Percentiles rank a stretch among this genome's conserved stretches.
Conservation (phyloP, 2,797 vertebrate species). For the Enteromius mattozi region DNA sequence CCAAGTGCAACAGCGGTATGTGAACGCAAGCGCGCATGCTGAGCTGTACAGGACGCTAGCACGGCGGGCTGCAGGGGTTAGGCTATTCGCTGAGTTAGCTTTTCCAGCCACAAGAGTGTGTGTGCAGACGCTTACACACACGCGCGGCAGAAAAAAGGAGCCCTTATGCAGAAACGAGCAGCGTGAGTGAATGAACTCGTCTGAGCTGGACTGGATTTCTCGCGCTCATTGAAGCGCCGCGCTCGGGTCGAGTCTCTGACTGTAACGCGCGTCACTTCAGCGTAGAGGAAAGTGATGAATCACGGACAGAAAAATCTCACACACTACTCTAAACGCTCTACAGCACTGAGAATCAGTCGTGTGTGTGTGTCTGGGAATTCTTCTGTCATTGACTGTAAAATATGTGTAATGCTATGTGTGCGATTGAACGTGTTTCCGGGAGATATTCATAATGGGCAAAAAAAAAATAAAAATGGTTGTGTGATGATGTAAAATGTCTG, state of each 20-base stretch:
- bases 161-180: background rate
- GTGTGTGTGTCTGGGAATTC: constrained; percentile 19
- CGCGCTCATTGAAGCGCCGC: background rate
- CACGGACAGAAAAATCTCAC: constrained; percentile 21
- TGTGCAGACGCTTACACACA: background rate
- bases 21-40: background rate
- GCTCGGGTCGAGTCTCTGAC: background rate
- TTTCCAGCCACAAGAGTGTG: constrained; percentile 34
- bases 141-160: background rate
- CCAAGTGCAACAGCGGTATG: constrained; percentile 22
- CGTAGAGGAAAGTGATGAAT: constrained; percentile 53
- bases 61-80: background rate
- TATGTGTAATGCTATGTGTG: constrained; percentile 13
- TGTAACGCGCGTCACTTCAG: constrained; percentile 26
- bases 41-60: background rate
- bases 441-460: background rate
- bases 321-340: background rate
- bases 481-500: constrained; percentile 4
- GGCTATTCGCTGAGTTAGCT: constrained; percentile 25
- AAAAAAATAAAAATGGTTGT: background rate
- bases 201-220: constrained; percentile 29
- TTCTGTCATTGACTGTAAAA: constrained; percentile 4
- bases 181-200: constrained; percentile 6
- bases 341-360: constrained; percentile 10
- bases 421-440: background rate